Conservation (phyloP, 2,113 vertebrate species). For the Penelope pileata region DNA sequence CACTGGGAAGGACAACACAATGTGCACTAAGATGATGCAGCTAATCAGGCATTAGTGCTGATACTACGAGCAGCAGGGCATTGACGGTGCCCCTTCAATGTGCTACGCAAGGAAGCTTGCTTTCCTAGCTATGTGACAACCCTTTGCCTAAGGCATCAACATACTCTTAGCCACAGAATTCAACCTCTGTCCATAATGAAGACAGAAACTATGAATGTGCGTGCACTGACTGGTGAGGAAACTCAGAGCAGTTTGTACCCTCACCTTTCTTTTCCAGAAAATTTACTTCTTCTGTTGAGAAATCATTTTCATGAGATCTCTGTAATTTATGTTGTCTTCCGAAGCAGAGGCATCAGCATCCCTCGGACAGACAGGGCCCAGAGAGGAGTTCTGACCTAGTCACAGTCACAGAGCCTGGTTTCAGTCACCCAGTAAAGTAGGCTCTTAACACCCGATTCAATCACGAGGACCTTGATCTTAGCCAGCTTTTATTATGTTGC, state of each 20-base stretch:
- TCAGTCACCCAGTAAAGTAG: not conserved
- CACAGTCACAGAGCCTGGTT: not conserved
- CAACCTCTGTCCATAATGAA: slow-evolving; percentile 16
- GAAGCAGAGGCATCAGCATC: not conserved
- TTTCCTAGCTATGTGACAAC: slow-evolving; percentile 15
- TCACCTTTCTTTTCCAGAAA: not conserved
- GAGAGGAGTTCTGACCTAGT: not conserved
- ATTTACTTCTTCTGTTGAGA: not conserved
- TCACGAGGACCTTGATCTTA: not conserved
- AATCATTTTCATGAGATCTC: not conserved
- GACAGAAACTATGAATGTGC: not conserved
- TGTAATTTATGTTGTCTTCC: not conserved
- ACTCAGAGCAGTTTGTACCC: not conserved
- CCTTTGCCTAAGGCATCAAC: slow-evolving; percentile 49
- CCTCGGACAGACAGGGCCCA: not conserved
- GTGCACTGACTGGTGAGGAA: not conserved
- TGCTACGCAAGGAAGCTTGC: not conserved
- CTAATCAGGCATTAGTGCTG: slow-evolving; percentile 3
- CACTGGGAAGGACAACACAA: not conserved
- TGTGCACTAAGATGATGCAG: accelerated
- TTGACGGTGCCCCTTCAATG: not conserved
- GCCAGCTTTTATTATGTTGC: not conserved
- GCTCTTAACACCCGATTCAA: not conserved
- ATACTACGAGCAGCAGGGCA: slow-evolving; percentile 5
- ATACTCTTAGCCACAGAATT: slow-evolving; percentile 33